A percentile compares a stretch with the other conserved stretches of the same genome.
phyloP scores from a whole-genome alignment of 2,797 vertebrate species.

The Fundulus diaphanus region DNA sequence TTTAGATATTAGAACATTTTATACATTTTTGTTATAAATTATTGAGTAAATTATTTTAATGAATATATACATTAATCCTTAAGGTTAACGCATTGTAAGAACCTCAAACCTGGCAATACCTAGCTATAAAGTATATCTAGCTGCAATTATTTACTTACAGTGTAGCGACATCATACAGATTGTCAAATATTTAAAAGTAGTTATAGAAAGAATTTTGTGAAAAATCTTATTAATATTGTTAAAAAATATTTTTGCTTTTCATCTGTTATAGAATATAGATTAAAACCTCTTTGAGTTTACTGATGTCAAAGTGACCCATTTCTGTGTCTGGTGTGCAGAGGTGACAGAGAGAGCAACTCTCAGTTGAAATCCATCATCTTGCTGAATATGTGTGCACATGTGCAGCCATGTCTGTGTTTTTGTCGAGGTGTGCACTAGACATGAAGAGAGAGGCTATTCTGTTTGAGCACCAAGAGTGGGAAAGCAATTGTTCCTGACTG shows the following conservation, averaged over 20 bases:
- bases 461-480: constrained; percentile 79
- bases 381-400: not conserved
- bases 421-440: constrained; percentile 30
- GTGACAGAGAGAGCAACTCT: constrained; percentile 25
- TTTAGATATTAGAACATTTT: too few species aligned
- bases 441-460: constrained; percentile 68
- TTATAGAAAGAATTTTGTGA: too few species aligned
- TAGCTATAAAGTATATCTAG: too few species aligned
- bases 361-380: constrained; percentile 53
- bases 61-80: too few species aligned
- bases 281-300: constrained; percentile 21
- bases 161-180: too few species aligned
- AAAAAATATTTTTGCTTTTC: not conserved
- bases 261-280: constrained; percentile 18
- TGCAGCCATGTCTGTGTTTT: constrained; percentile 8
- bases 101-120: too few species aligned
- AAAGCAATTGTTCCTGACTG: constrained; percentile 88
- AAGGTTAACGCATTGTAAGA: too few species aligned
- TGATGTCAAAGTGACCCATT: constrained; percentile 22
- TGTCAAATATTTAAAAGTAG: too few species aligned
- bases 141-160: too few species aligned
- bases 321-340: constrained; percentile 19
- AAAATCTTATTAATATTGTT: too few species aligned
- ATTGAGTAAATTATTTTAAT: too few species aligned
- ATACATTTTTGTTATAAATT: too few species aligned